Evolutionary conservation across 2,113 vertebrate species (phyloP).

Genomic region (Hirundichthys speculiger): DNA sequence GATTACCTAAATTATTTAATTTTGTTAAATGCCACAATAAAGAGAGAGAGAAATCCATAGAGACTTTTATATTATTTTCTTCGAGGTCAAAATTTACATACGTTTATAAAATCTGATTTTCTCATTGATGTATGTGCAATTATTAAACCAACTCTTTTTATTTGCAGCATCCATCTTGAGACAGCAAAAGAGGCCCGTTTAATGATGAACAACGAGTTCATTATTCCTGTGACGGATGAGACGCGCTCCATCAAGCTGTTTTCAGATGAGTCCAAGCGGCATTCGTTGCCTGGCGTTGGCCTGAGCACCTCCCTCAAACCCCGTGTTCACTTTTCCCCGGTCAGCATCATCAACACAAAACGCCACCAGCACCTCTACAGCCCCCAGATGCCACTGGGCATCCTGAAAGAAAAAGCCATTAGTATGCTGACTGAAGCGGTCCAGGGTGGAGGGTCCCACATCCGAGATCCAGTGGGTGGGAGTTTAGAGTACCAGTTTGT

Average conservation of each 20-base stretch:
- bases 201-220: constrained; percentile 99
- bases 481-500: constrained; percentile 94
- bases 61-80: no score
- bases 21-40: no score
- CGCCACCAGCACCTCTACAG: constrained; percentile 86
- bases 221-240: constrained; percentile 93
- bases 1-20: no score
- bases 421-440: constrained; percentile 95
- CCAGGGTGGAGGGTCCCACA: constrained; percentile 89
- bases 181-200: constrained; percentile 90
- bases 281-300: constrained; percentile 91
- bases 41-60: no score
- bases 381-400: constrained; percentile 90
- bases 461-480: constrained; percentile 94
- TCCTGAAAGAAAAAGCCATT: constrained; percentile 91
- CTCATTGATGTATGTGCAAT: neutral
- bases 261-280: constrained; percentile 87
- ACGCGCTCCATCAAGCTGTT: constrained; percentile 91
- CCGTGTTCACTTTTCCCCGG: constrained; percentile 86
- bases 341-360: constrained; percentile 84
- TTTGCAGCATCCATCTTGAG: constrained; percentile 90
- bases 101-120: no score
- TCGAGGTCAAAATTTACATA: no score
- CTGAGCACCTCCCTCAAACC: constrained; percentile 92
- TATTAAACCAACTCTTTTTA: constrained; percentile 11